Evolutionary conservation across 2,888 invertebrate genomes (phyloP), one percentile per base, ranked within the genome.

Genomic region (Sesia bembeciformis): DNA sequence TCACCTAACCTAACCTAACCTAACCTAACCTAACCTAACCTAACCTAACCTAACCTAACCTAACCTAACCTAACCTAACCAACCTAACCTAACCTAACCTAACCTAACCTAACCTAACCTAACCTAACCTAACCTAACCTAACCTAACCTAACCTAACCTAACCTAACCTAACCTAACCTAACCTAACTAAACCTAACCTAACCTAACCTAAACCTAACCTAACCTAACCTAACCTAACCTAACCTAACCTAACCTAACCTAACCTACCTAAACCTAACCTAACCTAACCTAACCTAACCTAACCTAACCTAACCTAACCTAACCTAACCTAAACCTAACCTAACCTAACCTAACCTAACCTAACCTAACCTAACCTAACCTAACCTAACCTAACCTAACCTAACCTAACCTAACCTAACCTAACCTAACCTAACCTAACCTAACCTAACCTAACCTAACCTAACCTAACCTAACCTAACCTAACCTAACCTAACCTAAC

Each of bases 271-370:
- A 55, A 57, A 55, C 57, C 57, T 57, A 57, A 57, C 57, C 57
- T 57, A 57, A 57, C 57, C 57, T 57, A 57, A 55, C 57, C 57
- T 57, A 57, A 57, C 57, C 54, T 55, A 57, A 55, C 55, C 55
- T 56, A 56, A 56, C 55, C 55, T 56, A 56, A 56, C 55, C 53
- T 53, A 56, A 56, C 55, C 55, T 56, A 56, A 56, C 55, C 55
- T 56, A n/a, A n/a, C n/a, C n/a, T n/a, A n/a, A n/a, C n/a, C n/a
- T n/a, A n/a, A 56, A 56, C 55, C 55, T 56, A 56, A 56, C 55
- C 55, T 53, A 54, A 51, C 54, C 54, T 40, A 54, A 54, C 54
- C 54, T 54, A 50, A 49, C 53, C 50, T 50, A 53, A 49, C 50
- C 50, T 51, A 54, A 51, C 54, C 51, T 51, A 54, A 56, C 55